Evolutionary conservation across 1,140 invertebrate species (phyloP), one percentile per base, ranked within the genome.

Genomic region (Ladona fulva): DNA sequence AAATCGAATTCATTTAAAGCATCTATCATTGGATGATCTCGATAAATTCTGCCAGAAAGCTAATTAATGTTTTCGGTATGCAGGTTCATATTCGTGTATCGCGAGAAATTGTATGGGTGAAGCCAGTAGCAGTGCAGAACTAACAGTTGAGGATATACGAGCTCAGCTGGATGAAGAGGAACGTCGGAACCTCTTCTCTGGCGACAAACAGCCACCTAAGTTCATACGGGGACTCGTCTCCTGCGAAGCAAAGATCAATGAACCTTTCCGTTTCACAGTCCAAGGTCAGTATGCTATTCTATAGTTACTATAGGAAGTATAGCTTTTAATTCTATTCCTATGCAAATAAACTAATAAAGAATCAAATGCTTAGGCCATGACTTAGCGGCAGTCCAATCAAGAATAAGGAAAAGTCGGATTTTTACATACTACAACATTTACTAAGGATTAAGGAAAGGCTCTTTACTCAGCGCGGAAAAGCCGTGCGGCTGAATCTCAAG

Each of bases 101-200:
- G 95, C 96, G 0, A 89, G 86, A 80, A 97, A 97, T 83, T 95
- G 94, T 81, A 96, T 97, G 94, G 96, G 95, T 0, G 91, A 95
- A 85, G 92, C 93, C 0, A 92, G 89, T 80, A 96, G 94, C 82
- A 91, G 90, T 5, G 94, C 95, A 0, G 93, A 95, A 82, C 86
- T 97, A 29, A 96, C 94, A 0, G 89, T 96, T 0, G 94, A 96
- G 87, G 95, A 96, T 82, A 96, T 96, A 80, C 92, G 95, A 81
- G 94, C 93, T 84, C 94, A 96, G 83, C 83, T 96, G 19, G 95
- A 93, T 80, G 94, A 95, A 80, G 94, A 95, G 82, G 94, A 96
- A 86, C 89, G 91, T 76, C 82, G 91, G 11, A 91, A 93, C 79
- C 86, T 95, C 42, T 88, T 93, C 78, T 90, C 91, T 1, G 89